Evolutionary conservation across 2,888 invertebrate species (phyloP).

Genomic region (Penaeus monodon): DNA sequence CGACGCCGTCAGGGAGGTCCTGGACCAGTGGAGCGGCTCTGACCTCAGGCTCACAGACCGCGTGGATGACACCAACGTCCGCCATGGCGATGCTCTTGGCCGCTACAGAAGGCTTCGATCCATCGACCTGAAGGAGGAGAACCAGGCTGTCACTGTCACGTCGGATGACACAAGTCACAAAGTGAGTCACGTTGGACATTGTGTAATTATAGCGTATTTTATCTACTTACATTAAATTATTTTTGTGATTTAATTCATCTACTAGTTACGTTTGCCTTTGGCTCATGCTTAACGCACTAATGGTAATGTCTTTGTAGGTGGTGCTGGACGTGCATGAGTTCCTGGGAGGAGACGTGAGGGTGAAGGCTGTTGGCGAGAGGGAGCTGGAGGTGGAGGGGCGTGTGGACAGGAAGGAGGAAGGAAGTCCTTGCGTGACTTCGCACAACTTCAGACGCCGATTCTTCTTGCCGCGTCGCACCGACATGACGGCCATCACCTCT

Average conservation of each 20-base stretch:
- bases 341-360: too few species aligned
- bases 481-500: conserved; percentile 24
- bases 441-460: too few species aligned
- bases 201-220: too few species aligned
- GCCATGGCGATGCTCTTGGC: neutral
- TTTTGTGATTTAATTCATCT: neutral
- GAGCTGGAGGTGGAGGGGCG: too few species aligned
- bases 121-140: conserved; percentile 14
- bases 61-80: neutral
- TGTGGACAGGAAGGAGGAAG: neutral
- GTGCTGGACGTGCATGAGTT: too few species aligned
- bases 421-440: neutral
- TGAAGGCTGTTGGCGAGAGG: conserved; percentile 45
- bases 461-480: too few species aligned
- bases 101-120: conserved; percentile 14
- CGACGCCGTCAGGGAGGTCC: neutral
- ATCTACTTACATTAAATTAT: neutral
- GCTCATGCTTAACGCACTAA: too few species aligned
- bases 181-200: neutral
- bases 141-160: conserved; percentile 15
- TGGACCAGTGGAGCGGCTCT: neutral
- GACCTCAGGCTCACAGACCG: neutral
- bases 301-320: neutral
- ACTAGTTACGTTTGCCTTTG: too few species aligned
- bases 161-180: conserved; percentile 8